These are phyloP conservation scores for Propithecus perrieri DNA, from an alignment of 2,797 vertebrate genomes.

Conservation along the genomic window DNA sequence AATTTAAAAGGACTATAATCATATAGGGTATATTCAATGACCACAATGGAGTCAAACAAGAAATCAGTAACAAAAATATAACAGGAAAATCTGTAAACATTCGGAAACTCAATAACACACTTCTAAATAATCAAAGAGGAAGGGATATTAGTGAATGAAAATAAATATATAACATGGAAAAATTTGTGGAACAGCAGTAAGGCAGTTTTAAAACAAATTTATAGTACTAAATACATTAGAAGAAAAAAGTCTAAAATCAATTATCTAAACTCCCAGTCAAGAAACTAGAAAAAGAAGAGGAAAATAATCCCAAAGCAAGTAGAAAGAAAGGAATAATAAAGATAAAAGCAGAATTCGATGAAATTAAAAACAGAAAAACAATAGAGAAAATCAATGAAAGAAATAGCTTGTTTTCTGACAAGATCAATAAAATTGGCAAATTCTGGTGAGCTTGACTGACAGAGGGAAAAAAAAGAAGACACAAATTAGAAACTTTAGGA, in stretches of 20 bases:
- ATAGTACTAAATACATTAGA: background rate
- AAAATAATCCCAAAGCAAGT: background rate
- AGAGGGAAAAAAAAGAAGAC: background rate
- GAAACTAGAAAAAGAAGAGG: background rate
- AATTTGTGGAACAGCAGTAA: background rate
- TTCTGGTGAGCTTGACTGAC: background rate
- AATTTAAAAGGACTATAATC: too few species aligned
- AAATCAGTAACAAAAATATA: too few species aligned
- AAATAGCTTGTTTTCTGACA: background rate
- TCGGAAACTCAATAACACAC: too few species aligned
- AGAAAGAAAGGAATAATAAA: background rate
- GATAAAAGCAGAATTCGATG: background rate
- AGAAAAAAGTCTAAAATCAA: background rate
- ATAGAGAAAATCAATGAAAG: background rate
- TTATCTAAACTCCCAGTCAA: too few species aligned
- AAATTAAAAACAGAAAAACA: background rate
- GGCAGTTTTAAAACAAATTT: background rate
- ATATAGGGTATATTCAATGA: too few species aligned
- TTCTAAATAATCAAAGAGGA: too few species aligned
- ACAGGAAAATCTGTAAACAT: too few species aligned
- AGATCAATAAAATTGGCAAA: background rate
- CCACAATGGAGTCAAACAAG: too few species aligned
- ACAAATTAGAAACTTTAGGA: background rate
- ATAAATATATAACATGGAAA: background rate
- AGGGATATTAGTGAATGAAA: background rate